Percentiles rank a stretch among this genome's conserved stretches.
Evolutionary conservation across 2,113 vertebrate genomes (phyloP).

Genomic region (Gavialis gangeticus): DNA sequence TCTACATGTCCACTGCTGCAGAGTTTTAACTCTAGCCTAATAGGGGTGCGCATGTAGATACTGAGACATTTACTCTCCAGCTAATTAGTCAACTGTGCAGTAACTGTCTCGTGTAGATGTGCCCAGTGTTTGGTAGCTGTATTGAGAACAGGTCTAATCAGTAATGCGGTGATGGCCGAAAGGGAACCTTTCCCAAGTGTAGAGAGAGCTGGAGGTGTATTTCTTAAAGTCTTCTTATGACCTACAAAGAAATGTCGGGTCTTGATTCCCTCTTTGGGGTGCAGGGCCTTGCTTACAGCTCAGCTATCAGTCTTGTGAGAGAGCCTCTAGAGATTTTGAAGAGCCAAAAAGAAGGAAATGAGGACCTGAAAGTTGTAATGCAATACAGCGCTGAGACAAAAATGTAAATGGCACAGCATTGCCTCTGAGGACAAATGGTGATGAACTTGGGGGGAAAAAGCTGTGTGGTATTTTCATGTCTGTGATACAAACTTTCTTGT

Average conservation of each 20-base stretch:
- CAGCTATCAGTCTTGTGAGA: background rate
- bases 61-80: too few species aligned
- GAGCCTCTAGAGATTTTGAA: background rate
- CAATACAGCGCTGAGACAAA: background rate
- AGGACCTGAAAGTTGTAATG: background rate
- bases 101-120: too few species aligned
- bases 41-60: too few species aligned
- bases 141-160: conserved; percentile 15
- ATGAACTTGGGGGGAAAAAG: background rate
- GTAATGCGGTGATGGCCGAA: background rate
- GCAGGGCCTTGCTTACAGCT: conserved; percentile 13
- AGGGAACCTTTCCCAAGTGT: conserved; percentile 24
- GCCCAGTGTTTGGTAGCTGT: background rate
- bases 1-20: too few species aligned
- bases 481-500: background rate
- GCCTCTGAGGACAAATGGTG: background rate
- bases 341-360: background rate
- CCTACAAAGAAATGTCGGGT: background rate
- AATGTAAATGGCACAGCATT: background rate
- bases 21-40: too few species aligned
- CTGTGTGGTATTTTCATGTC: background rate
- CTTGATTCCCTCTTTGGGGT: background rate
- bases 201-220: conserved; percentile 38
- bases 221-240: background rate
- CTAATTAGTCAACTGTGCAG: too few species aligned